phyloP scores from a whole-genome alignment of 2,113 vertebrate species.

The Rhinolophus ferrumequinum region DNA sequence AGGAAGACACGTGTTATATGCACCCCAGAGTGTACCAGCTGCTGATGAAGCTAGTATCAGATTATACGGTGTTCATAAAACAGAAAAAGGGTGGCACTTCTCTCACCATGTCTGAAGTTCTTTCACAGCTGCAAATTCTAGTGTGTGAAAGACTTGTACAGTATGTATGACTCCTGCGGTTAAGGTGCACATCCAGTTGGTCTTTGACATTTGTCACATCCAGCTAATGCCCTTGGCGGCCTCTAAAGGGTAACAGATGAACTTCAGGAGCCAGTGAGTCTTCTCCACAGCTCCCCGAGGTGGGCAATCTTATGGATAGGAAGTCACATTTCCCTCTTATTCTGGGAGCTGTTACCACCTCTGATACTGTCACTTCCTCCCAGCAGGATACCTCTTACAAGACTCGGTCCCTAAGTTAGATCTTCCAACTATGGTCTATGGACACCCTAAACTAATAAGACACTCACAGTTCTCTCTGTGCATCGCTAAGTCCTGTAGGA shows the following conservation, averaged over 20 bases:
- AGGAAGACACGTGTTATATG: not conserved
- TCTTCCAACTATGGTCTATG: rapidly evolving
- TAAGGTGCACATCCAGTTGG: not conserved
- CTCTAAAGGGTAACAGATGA: not conserved
- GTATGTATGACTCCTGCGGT: not conserved
- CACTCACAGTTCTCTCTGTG: not conserved
- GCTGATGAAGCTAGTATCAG: not conserved
- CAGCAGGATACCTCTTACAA: not conserved
- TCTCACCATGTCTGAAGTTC: not conserved
- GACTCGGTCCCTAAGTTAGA: not conserved
- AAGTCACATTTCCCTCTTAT: not conserved
- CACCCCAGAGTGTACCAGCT: not conserved
- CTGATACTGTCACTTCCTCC: not conserved
- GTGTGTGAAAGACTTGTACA: not conserved
- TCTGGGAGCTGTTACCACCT: not conserved
- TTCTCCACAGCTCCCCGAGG: not conserved
- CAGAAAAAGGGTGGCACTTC: not conserved
- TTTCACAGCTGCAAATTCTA: not conserved
- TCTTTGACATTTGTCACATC: not conserved
- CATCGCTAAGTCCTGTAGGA: not conserved
- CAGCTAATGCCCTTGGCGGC: not conserved
- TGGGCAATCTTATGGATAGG: not conserved
- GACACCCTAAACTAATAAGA: not conserved
- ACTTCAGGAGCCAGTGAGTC: not conserved
- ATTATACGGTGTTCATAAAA: not conserved